Percentiles rank a stretch among this genome's conserved stretches.
Conservation (phyloP, 2,797 vertebrate genomes). For the Lophotriccus pileatus region DNA sequence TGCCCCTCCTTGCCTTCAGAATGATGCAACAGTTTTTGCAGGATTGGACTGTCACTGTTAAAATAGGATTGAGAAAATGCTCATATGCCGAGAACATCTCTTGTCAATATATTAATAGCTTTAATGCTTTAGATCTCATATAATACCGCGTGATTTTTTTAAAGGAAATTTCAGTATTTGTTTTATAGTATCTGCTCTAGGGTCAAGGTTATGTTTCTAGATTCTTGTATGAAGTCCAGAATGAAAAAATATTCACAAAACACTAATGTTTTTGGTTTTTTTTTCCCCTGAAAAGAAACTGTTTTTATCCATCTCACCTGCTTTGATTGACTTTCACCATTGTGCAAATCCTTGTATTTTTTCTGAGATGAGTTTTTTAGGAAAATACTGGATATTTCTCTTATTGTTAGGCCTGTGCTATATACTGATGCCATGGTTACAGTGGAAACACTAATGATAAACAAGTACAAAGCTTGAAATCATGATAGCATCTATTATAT, state of each 20-base stretch:
- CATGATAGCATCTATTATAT: conserved; percentile 9
- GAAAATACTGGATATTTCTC: conserved; percentile 41
- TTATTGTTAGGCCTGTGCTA: conserved; percentile 53
- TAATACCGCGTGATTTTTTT: not conserved
- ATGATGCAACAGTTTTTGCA: conserved; percentile 18
- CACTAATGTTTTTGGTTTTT: not conserved
- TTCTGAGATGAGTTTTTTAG: not conserved
- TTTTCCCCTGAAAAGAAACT: not conserved
- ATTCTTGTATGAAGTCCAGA: not conserved
- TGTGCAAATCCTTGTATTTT: not conserved
- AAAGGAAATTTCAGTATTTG: not conserved
- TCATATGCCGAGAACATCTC: conserved; percentile 13
- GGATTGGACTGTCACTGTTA: not conserved
- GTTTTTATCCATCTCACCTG: not conserved
- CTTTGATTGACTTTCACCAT: not conserved
- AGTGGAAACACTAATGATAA: conserved; percentile 55
- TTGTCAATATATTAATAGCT: not conserved
- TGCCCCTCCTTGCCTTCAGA: conserved; percentile 15
- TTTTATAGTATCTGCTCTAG: not conserved
- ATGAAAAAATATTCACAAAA: not conserved
- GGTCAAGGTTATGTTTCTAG: not conserved
- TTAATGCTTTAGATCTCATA: not conserved
- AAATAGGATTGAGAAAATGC: conserved; percentile 25
- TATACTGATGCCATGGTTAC: conserved; percentile 76
- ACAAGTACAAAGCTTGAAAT: conserved; percentile 54